Evolutionary conservation across 2,888 invertebrate genomes (phyloP), one percentile per base, ranked within the genome.

Genomic region (Lepidochrysops patricia): DNA sequence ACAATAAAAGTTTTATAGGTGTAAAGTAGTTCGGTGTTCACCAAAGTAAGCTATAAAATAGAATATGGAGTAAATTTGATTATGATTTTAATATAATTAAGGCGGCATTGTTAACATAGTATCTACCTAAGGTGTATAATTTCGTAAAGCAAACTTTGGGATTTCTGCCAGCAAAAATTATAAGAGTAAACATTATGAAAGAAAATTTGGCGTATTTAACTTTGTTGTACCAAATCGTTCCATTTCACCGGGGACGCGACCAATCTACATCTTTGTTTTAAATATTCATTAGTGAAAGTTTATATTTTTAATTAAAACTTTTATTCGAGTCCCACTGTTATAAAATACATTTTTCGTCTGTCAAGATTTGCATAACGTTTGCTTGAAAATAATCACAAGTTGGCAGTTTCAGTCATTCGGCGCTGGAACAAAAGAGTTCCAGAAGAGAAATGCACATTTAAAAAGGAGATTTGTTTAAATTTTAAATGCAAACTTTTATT

Each of bases 301-400:
- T 62, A 58, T 63, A 62, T 64, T 65, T 64, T 62, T 64, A 64
- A 65, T 64, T 65, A 64, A 65, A 65, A 65, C 61, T 63, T 63
- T 60, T 61, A 61, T 62, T 62, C 60, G 26, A 57, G 59, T 60
- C 60, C 61, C 58, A 54, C 54, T 32, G 54, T 54, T 54, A 32
- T 54, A 66, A 65, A 68, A 72, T 67, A 70, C 70, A 70, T 67
- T 66, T 67, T 66, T 66, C 68, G 69, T 70, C 68, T 66, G 68
- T 70, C 68, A 66, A 62, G 67, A 72, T 75, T 76, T 74, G 71
- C 74, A 75, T 74, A 75, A 72, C 71, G 71, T 71, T 74, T 72
- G 69, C 69, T 69, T 70, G 65, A 62, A 72, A 73, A 75, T 74
- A 75, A 71, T 74, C 70, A 68, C 68, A 67, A 74, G 71, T 73